Conservation (phyloP, 92 coral and sea anemone genomes). For the Paramuricea clavata region DNA sequence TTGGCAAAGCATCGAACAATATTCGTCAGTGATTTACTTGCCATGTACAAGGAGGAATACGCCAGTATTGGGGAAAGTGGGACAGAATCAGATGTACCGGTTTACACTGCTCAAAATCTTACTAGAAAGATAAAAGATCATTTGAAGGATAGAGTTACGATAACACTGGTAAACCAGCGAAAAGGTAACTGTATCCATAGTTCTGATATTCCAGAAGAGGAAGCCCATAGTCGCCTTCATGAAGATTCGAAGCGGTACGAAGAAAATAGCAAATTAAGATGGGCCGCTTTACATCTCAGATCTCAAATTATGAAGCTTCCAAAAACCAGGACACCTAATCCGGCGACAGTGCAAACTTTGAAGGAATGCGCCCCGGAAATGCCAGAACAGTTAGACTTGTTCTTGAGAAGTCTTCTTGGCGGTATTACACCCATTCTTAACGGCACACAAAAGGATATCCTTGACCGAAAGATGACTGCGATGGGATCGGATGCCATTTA, state of each 20-base stretch:
- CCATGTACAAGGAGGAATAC: conserved; percentile 33
- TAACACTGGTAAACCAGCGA: conserved; percentile 15
- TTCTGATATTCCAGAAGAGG: conserved; percentile 42
- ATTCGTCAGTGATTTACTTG: conserved; percentile 13
- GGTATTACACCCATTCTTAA: conserved; percentile 10
- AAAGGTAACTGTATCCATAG: conserved; percentile 36
- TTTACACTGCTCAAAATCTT: conserved; percentile 40
- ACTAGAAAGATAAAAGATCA: conserved; percentile 15
- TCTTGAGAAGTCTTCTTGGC: conserved; percentile 32
- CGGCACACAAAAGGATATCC: conserved; percentile 24
- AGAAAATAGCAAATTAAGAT: conserved; percentile 30
- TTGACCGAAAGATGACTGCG: conserved; percentile 36
- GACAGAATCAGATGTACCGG: neutral
- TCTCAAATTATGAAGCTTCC: conserved; percentile 44
- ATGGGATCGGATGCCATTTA: conserved; percentile 34
- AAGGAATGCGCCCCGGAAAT: conserved; percentile 44
- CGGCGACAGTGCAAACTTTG: conserved; percentile 32
- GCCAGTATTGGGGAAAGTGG: neutral
- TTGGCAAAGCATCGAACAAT: conserved; percentile 23
- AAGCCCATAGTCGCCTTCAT: conserved; percentile 33
- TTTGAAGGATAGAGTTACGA: conserved; percentile 34
- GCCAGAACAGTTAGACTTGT: conserved; percentile 38
- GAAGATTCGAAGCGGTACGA: conserved; percentile 35
- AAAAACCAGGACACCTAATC: conserved; percentile 42
- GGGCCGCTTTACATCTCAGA: conserved; percentile 43